These are phyloP conservation scores for Sinosuthora webbiana DNA, from an alignment of 2,113 vertebrate species.

Conservation along the genomic window DNA sequence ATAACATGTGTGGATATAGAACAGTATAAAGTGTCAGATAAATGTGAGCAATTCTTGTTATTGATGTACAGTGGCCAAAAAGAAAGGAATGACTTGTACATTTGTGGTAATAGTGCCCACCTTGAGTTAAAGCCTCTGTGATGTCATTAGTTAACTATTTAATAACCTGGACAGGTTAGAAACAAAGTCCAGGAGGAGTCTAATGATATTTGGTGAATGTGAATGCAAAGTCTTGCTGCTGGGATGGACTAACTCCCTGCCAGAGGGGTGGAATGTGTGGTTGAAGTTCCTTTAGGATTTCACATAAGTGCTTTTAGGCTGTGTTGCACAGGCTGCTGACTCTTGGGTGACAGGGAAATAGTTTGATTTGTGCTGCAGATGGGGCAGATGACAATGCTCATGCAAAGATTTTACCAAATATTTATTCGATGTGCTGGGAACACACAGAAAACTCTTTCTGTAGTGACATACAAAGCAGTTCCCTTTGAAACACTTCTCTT, in stretches of 20 bases:
- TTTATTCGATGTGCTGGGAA: background rate
- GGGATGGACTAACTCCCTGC: background rate
- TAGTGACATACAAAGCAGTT: background rate
- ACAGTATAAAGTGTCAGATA: background rate
- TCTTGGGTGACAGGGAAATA: background rate
- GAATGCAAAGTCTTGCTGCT: background rate
- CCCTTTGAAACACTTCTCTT: background rate
- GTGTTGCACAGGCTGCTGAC: background rate
- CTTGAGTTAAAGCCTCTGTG: background rate
- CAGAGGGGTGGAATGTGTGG: background rate
- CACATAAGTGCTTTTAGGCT: background rate
- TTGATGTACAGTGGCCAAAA: fast-evolving
- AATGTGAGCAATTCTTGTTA: background rate
- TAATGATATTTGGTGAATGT: background rate
- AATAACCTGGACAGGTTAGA: background rate
- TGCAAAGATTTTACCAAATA: background rate
- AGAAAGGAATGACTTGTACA: fast-evolving
- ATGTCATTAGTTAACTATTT: background rate
- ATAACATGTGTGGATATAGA: background rate
- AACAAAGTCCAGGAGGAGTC: background rate
- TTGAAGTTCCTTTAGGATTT: background rate
- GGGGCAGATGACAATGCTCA: background rate
- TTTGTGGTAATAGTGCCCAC: background rate
- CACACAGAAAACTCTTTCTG: background rate
- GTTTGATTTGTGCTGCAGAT: background rate